A percentile compares a stretch with the other conserved stretches of the same genome.
Evolutionary conservation across 64 coral and sea anemone species (phyloP).

Genomic region (Astreopora myriophthalma): DNA sequence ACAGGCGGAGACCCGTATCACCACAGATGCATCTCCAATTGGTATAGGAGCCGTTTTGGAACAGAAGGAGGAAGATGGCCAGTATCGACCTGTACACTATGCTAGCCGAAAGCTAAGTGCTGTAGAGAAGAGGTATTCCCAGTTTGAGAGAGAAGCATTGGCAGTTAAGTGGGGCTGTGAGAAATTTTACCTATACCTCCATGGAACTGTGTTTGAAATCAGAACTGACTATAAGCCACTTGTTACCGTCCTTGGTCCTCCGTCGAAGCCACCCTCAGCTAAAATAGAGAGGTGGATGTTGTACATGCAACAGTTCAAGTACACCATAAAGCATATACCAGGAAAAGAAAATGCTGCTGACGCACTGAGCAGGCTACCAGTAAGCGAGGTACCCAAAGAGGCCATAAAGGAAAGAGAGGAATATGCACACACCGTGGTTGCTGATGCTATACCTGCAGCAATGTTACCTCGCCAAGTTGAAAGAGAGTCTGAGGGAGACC

Average conservation of each 20-base stretch:
- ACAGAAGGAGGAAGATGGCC: constrained; percentile 35
- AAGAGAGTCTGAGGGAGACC: constrained; percentile 1
- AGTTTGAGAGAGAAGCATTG: constrained; percentile 50
- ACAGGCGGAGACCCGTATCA: constrained; percentile 14
- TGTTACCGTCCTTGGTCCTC: constrained; percentile 10
- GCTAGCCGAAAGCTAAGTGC: constrained; percentile 63
- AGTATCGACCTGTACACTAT: constrained; percentile 50
- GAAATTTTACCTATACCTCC: constrained; percentile 17
- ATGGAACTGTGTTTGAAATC: neutral
- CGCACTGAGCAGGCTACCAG: constrained; percentile 41
- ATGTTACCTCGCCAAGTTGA: constrained; percentile 42
- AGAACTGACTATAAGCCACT: constrained; percentile 38
- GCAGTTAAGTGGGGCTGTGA: constrained; percentile 29
- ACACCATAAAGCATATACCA: constrained; percentile 19
- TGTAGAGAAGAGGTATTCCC: constrained; percentile 52
- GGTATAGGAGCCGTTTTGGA: constrained; percentile 36
- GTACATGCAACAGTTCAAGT: constrained; percentile 54
- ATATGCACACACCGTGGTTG: constrained; percentile 28
- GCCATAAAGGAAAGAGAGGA: constrained; percentile 13
- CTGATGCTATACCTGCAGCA: constrained; percentile 20
- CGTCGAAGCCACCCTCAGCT: constrained; percentile 15
- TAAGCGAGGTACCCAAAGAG: neutral
- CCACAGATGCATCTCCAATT: constrained; percentile 56
- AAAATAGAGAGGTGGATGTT: constrained; percentile 49
- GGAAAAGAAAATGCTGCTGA: constrained; percentile 40